Percentiles rank a stretch among this genome's conserved stretches.
phyloP scores from a whole-genome alignment of 92 coral and sea anemone genomes.

The Phymanthus crucifer region DNA sequence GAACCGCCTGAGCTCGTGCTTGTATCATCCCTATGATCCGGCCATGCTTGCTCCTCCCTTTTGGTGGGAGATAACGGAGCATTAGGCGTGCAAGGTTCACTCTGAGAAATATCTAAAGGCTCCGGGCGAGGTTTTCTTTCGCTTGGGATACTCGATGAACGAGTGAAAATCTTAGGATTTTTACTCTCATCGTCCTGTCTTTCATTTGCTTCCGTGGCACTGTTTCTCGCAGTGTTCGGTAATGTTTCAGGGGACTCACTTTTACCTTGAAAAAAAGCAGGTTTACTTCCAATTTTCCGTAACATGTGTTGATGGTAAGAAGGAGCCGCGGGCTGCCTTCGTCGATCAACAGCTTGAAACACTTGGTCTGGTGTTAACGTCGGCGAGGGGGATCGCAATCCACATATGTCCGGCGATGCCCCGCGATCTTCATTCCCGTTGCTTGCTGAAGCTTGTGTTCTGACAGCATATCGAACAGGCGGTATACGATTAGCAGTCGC shows the following conservation, averaged over 20 bases:
- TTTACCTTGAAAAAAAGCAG: conserved; percentile 72
- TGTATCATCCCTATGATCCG: conserved; percentile 60
- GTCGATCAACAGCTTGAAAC: conserved; percentile 89
- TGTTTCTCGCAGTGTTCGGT: conserved; percentile 24
- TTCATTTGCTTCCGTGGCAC: conserved; percentile 9
- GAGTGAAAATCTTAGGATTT: conserved; percentile 33
- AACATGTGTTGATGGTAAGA: conserved; percentile 98
- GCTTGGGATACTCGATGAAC: conserved; percentile 42
- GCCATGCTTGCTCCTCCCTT: conserved; percentile 57
- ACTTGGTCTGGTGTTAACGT: conserved; percentile 95
- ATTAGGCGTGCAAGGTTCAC: conserved; percentile 63
- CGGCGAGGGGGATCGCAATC: conserved; percentile 72
- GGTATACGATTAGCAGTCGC: conserved; percentile 62
- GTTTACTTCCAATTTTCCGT: conserved; percentile 64
- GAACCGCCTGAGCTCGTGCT: conserved; percentile 64
- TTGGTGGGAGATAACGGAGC: conserved; percentile 42
- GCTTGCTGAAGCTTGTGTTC: conserved; percentile 56
- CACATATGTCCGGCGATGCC: conserved; percentile 49
- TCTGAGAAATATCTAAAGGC: conserved; percentile 53
- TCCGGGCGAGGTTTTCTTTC: conserved; percentile 32
- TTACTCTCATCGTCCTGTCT: conserved; percentile 33
- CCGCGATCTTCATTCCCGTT: conserved; percentile 60
- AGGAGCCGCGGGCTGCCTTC: conserved; percentile 98
- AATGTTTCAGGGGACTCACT: conserved; percentile 21
- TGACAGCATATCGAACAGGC: conserved; percentile 62